Conservation (phyloP, 1,140 invertebrate species). For the Rhopalosiphum maidis region DNA sequence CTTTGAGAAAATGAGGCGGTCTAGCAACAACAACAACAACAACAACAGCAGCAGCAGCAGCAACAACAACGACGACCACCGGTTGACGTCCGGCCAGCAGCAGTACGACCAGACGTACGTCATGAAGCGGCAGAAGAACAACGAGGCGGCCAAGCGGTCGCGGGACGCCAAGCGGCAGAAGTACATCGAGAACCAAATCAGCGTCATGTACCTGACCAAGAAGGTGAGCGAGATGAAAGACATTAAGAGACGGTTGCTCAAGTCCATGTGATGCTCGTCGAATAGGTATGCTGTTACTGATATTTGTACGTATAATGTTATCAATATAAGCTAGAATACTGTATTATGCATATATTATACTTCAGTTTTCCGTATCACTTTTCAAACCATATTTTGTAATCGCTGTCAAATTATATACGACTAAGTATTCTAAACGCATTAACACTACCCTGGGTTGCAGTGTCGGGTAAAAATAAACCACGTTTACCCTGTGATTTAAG, state of each 20-base stretch:
- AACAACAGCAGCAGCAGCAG: not conserved
- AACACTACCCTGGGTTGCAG: not conserved
- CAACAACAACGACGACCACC: not conserved
- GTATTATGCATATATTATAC: too few relatives aligned
- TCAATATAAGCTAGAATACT: too few relatives aligned
- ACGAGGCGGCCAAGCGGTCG: conserved; percentile 46
- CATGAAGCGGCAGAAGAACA: conserved; percentile 48
- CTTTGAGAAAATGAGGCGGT: conserved; percentile 38
- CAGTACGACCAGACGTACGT: conserved; percentile 23
- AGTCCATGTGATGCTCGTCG: not conserved
- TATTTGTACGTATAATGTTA: not conserved
- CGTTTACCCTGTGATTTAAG: too few relatives aligned
- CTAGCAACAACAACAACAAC: conserved; percentile 2
- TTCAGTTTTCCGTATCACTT: not conserved
- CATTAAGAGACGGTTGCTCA: conserved; percentile 25
- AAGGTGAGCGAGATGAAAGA: conserved; percentile 51
- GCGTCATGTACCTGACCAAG: conserved; percentile 51
- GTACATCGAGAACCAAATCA: conserved; percentile 47
- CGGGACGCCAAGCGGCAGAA: conserved; percentile 50
- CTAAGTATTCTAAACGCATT: not conserved
- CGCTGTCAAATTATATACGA: not conserved
- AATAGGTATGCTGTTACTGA: not conserved
- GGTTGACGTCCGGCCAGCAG: not conserved
- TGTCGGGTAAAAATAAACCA: not conserved
- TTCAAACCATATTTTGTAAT: not conserved